Conservation (phyloP, 2,113 vertebrate species). For the Rhynchomys soricoides region DNA sequence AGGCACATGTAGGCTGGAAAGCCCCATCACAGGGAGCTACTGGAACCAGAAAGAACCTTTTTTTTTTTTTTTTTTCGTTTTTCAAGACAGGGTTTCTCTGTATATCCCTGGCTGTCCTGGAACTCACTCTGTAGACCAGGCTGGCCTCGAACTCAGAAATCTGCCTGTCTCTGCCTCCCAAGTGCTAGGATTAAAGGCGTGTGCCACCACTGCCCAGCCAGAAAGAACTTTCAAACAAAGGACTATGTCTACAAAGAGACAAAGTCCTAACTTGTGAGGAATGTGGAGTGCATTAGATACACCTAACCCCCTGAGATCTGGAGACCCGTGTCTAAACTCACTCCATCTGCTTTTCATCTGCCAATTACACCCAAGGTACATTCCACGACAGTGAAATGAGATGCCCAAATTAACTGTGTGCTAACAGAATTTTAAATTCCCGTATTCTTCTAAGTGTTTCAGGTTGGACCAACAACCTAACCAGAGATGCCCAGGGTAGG, state of each 20-base stretch:
- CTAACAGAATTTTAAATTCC: not conserved
- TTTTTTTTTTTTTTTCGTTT: no score
- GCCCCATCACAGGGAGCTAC: accelerated
- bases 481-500: not conserved
- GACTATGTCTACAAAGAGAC: not conserved
- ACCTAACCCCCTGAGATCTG: not conserved
- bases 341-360: not conserved
- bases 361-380: not conserved
- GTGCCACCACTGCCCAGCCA: no score
- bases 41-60: not conserved
- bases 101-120: no score
- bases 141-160: no score
- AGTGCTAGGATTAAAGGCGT: no score
- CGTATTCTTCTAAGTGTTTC: not conserved
- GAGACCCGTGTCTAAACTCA: not conserved
- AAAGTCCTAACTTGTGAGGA: not conserved
- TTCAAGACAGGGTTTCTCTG: no score
- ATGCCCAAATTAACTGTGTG: not conserved
- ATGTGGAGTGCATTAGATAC: accelerated
- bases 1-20: accelerated
- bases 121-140: no score
- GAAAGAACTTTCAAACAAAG: not conserved
- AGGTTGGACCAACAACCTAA: not conserved
- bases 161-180: no score
- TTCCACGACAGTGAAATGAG: not conserved